Evolutionary conservation across 2,888 invertebrate species (phyloP).

Genomic region (Idaea straminata): DNA sequence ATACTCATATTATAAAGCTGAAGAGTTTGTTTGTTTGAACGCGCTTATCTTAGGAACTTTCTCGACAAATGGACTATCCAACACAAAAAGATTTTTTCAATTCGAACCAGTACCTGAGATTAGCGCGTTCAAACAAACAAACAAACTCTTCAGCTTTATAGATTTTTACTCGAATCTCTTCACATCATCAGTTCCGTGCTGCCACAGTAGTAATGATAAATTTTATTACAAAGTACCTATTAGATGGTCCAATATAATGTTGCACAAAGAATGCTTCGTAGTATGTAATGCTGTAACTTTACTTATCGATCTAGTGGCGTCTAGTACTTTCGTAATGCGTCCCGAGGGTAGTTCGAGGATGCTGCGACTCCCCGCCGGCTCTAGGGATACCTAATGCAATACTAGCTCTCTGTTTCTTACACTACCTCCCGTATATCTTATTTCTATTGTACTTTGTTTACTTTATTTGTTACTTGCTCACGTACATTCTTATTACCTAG

Average conservation of each 20-base stretch:
- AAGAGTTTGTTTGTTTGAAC: too few species aligned
- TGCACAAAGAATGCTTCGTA: slow-evolving; percentile 52
- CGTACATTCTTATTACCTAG: slow-evolving; percentile 1
- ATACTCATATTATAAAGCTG: too few species aligned
- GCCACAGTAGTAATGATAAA: neutral
- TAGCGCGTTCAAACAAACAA: too few species aligned
- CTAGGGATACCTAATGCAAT: slow-evolving; percentile 74
- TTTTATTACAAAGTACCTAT: neutral
- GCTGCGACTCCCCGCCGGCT: slow-evolving; percentile 62
- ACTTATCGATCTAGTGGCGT: slow-evolving; percentile 72
- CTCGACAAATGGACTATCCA: too few species aligned
- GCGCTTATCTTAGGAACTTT: too few species aligned
- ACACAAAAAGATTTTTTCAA: too few species aligned
- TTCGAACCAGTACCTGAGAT: too few species aligned
- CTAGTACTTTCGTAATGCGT: slow-evolving; percentile 76
- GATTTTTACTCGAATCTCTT: neutral
- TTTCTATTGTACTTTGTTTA: slow-evolving; percentile 38
- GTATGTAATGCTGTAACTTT: slow-evolving; percentile 52
- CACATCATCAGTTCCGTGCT: too few species aligned
- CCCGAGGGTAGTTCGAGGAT: slow-evolving; percentile 66
- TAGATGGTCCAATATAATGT: slow-evolving; percentile 35
- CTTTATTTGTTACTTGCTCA: slow-evolving; percentile 13
- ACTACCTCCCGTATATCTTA: slow-evolving; percentile 35
- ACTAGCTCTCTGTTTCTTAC: slow-evolving; percentile 54
- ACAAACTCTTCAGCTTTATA: too few species aligned